A percentile compares a stretch with the other conserved stretches of the same genome.
These are phyloP conservation scores for Epicauta chinensis DNA, from an alignment of 1,140 invertebrate species.

Conservation along the genomic window DNA sequence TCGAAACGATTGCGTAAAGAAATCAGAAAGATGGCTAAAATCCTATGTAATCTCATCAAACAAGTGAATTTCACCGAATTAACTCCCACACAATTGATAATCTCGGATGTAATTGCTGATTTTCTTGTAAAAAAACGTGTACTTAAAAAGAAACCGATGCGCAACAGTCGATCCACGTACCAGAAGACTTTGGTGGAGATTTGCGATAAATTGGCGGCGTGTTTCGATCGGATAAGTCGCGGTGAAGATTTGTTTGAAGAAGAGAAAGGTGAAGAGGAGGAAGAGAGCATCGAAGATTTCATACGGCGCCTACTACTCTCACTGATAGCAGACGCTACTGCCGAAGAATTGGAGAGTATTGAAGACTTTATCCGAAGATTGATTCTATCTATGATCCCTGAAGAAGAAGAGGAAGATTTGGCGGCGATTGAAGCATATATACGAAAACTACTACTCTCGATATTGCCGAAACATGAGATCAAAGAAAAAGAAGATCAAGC, in stretches of 20 bases:
- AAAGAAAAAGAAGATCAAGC: no score
- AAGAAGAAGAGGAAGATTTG: no score
- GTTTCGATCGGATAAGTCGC: slow-evolving; percentile 29
- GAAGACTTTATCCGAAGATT: no score
- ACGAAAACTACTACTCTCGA: no score
- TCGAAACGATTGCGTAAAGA: slow-evolving; percentile 14
- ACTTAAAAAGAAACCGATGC: slow-evolving; percentile 22
- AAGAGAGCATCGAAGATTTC: slow-evolving; percentile 11
- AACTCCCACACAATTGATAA: slow-evolving; percentile 30
- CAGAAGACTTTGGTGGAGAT: slow-evolving; percentile 28
- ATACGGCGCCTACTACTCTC: no score
- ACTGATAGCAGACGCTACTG: no score
- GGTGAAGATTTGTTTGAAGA: slow-evolving; percentile 14
- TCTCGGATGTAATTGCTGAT: slow-evolving; percentile 29
- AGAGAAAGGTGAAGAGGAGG: slow-evolving; percentile 14
- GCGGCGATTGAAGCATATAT: no score
- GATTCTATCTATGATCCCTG: no score
- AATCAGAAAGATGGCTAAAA: slow-evolving; percentile 15
- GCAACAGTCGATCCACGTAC: slow-evolving; percentile 21
- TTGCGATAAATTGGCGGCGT: slow-evolving; percentile 28
- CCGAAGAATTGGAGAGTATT: no score
- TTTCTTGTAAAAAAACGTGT: slow-evolving; percentile 11
- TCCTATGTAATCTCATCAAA: slow-evolving; percentile 26
- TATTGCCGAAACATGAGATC: no score
- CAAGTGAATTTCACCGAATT: slow-evolving; percentile 23